Evolutionary conservation across 2,113 vertebrate genomes (phyloP), one percentile per base, ranked within the genome.

Genomic region (Eptesicus fuscus): DNA sequence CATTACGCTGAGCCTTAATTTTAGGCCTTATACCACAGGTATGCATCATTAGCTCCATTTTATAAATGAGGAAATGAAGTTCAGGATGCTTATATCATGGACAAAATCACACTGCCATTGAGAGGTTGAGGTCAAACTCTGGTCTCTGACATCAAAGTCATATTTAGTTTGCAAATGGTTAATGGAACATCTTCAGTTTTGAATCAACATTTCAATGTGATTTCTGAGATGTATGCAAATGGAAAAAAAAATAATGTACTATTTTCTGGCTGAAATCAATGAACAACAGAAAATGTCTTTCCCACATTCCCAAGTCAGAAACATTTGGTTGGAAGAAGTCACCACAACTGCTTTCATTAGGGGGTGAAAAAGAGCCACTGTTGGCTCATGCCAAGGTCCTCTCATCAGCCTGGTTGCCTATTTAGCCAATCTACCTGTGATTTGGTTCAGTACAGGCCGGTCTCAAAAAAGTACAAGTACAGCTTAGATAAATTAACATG

Each of bases 401-500:
- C 30, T 86, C 18, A n/a, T 42, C 17, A 35, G 18, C 30, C 56
- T 51, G 6, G 17, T 40, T 88, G 61, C 14, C 47, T 88, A 13
- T 70, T 73, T 85, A 85, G 2, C 20, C 51, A 37, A 78, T 85
- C 85, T 85, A 69, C 5, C 40, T 88, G 13, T 93, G 86, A 92
- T n/a, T 47, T 76, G n/a, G 3, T 8, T 71, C 30, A 63, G 4
- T 83, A 28, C 83, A 77, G 30, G 47, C 20, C 32, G 93, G 10
- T 67, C 35, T 83, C 49, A 42, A 37, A 25, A 78, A 96, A 82
- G 11, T 73, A 76, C 18, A 84, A 18, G 1, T 74, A 78, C 42
- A n/a, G 30, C 25, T 93, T 88, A 95, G 74, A n/a, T 93, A 78
- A 92, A 70, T 82, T 82, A 89, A 71, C 59, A 65, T 42, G n/a